Percentiles rank a stretch among this genome's conserved stretches.
These are phyloP conservation scores for Gibbula magus DNA, from an alignment of 2,888 invertebrate genomes.

Conservation along the genomic window DNA sequence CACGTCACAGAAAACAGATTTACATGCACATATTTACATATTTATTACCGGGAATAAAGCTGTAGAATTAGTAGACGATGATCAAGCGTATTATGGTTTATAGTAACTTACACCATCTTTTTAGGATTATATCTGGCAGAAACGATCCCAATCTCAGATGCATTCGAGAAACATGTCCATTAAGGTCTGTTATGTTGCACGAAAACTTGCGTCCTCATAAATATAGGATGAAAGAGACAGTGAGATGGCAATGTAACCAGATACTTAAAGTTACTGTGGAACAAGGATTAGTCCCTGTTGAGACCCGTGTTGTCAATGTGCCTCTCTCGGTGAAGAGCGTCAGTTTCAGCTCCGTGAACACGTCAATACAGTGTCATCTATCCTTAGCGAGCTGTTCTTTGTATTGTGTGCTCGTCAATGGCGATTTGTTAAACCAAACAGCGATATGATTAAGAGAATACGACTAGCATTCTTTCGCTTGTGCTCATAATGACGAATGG, in stretches of 20 bases:
- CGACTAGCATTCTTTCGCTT: neutral
- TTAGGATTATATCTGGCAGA: too few relatives aligned
- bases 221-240: neutral
- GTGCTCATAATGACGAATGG: neutral
- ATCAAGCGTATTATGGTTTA: too few relatives aligned
- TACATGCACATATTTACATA: too few relatives aligned
- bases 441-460: slow-evolving; percentile 8
- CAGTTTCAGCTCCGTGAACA: neutral
- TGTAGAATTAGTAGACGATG: too few relatives aligned
- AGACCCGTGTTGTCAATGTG: neutral
- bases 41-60: too few relatives aligned
- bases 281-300: neutral
- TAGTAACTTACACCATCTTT: too few relatives aligned
- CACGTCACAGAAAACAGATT: too few relatives aligned
- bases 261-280: neutral
- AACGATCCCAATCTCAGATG: too few relatives aligned
- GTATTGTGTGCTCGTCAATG: neutral
- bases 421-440: neutral
- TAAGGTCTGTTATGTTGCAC: too few relatives aligned
- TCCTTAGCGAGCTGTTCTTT: neutral
- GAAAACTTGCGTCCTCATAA: neutral
- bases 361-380: neutral
- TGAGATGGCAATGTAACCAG: neutral
- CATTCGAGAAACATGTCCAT: too few relatives aligned
- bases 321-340: neutral